Percentiles rank a stretch among this genome's conserved stretches.
Conservation (phyloP, 2,113 vertebrate genomes). For the Callionymus lyra region DNA sequence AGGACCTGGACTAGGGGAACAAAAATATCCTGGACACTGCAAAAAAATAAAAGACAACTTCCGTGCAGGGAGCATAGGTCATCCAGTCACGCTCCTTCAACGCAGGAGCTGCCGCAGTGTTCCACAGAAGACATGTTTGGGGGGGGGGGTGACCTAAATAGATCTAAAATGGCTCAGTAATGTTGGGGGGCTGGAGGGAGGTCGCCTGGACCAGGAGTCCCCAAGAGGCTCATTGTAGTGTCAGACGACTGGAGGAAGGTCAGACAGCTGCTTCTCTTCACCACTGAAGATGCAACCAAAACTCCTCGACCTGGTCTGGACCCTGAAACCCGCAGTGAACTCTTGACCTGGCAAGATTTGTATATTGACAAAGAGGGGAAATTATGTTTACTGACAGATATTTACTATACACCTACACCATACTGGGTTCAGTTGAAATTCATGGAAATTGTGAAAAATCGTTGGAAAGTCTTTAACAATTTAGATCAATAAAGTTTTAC, state of each 20-base stretch:
- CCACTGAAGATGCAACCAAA: too few species aligned
- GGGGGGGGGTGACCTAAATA: constrained; percentile 78
- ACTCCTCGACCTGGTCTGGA: constrained; percentile 23
- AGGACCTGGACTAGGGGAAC: constrained; percentile 42
- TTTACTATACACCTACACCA: too few species aligned
- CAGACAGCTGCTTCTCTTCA: constrained; percentile 22
- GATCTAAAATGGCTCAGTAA: constrained; percentile 72
- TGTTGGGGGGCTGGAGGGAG: constrained; percentile 40
- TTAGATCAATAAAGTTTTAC: too few species aligned
- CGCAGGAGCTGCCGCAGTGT: constrained; percentile 66
- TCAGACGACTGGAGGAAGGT: constrained; percentile 44
- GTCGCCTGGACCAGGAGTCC: constrained; percentile 57
- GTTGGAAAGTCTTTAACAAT: too few species aligned
- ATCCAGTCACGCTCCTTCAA: constrained; percentile 56
- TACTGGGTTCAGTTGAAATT: too few species aligned
- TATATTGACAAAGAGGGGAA: too few species aligned
- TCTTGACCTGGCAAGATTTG: too few species aligned
- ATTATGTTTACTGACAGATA: too few species aligned
- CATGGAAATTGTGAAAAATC: too few species aligned
- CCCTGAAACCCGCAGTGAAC: constrained; percentile 45
- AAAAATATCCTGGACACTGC: constrained; percentile 56
- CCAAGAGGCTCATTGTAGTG: constrained; percentile 62
- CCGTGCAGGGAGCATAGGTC: constrained; percentile 67
- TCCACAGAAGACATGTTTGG: constrained; percentile 74
- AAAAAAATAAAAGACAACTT: constrained; percentile 58